A percentile compares a stretch with the other conserved stretches of the same genome.
Conservation (phyloP, 1,140 invertebrate genomes). For the Apis laboriosa region DNA sequence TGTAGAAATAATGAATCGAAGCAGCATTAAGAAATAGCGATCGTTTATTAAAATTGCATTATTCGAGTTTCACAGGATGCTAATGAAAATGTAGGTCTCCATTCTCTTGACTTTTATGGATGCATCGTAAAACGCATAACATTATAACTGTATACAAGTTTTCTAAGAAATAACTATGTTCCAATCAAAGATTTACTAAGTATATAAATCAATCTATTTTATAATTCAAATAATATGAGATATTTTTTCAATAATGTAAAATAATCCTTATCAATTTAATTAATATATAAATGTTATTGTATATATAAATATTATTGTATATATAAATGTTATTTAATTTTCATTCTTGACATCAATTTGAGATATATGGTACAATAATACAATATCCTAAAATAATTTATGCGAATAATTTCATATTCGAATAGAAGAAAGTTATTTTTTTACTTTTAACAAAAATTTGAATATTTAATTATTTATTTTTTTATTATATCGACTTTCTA, state of each 20-base stretch:
- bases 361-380: no score
- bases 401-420: no score
- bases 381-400: no score
- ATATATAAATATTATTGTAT: no score
- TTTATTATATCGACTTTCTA: no score
- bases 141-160: background rate
- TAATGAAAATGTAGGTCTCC: conserved; percentile 18
- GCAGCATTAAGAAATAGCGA: background rate
- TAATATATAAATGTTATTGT: no score
- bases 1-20: background rate
- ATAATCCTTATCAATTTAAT: no score
- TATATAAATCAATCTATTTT: background rate
- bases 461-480: no score
- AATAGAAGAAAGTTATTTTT: no score
- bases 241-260: background rate
- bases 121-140: background rate
- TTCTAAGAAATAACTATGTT: background rate
- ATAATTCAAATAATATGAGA: background rate
- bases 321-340: no score
- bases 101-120: background rate
- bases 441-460: no score
- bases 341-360: no score
- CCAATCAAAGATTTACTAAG: background rate
- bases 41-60: conserved; percentile 30
- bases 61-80: background rate